phyloP scores from a whole-genome alignment of 2,113 vertebrate species.

The Rhinolophus ferrumequinum region DNA sequence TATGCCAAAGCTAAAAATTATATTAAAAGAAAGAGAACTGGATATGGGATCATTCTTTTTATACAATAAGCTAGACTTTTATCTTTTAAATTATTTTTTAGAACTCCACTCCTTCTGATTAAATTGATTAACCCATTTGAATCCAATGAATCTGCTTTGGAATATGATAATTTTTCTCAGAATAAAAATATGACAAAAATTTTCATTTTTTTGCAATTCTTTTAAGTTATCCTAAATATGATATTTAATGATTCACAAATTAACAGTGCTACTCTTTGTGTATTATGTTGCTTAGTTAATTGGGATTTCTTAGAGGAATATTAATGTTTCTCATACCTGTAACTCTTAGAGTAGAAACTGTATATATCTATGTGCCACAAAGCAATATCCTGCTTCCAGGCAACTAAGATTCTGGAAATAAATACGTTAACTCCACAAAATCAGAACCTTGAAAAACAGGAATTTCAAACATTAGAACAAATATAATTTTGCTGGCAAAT shows the following conservation, averaged over 20 bases:
- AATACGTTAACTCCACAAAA: neutral
- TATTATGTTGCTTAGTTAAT: constrained; percentile 55
- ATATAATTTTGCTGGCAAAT: neutral
- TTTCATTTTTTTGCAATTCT: constrained; percentile 46
- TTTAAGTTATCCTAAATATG: constrained; percentile 55
- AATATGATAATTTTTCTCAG: constrained; percentile 13
- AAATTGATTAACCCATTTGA: constrained; percentile 13
- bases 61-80: neutral
- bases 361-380: constrained; percentile 6
- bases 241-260: constrained; percentile 61
- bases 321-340: constrained; percentile 36
- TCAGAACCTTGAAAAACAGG: neutral
- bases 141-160: neutral
- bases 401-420: constrained; percentile 23
- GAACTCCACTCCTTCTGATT: neutral
- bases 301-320: constrained; percentile 53
- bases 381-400: neutral
- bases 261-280: neutral
- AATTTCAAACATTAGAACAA: neutral
- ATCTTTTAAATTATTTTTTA: neutral
- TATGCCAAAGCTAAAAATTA: neutral
- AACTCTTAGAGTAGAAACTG: neutral
- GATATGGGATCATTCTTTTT: neutral
- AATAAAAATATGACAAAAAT: constrained; percentile 45
- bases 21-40: neutral